Conservation (phyloP, 2,797 vertebrate species). For the Sebastes umbrosus region DNA sequence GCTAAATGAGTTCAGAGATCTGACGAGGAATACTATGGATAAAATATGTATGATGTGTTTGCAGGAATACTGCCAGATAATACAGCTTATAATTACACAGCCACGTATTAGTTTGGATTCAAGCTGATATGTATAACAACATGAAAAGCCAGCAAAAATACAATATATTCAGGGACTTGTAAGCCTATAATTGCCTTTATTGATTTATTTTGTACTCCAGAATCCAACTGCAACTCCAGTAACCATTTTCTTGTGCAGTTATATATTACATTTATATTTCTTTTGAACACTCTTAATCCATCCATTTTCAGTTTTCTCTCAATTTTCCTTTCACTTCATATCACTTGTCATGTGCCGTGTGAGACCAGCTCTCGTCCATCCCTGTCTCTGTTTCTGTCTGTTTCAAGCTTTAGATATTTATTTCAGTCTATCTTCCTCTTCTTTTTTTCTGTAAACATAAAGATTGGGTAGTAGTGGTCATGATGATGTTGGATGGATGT, state of each 20-base stretch:
- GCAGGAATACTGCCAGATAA: not conserved
- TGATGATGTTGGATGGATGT: not conserved
- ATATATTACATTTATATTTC: not conserved
- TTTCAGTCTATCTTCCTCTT: not conserved
- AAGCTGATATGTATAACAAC: not conserved
- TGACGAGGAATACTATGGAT: not conserved
- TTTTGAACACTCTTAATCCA: not conserved
- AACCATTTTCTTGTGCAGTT: slow-evolving; percentile 67
- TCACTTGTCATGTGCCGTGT: not conserved
- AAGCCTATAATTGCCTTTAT: not conserved
- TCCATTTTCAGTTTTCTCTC: slow-evolving; percentile 7
- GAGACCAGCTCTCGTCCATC: slow-evolving; percentile 14
- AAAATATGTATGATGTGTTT: not conserved
- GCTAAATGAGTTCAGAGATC: not conserved
- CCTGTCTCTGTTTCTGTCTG: slow-evolving; percentile 11
- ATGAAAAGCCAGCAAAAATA: not conserved
- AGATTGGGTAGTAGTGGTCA: not conserved
- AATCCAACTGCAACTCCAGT: not conserved
- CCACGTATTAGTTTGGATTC: not conserved
- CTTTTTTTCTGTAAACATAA: not conserved
- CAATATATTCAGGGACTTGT: not conserved
- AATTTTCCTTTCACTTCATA: not conserved
- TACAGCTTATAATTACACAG: not conserved
- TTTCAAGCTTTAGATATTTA: slow-evolving; percentile 10
- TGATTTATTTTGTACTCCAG: not conserved